phyloP scores from a whole-genome alignment of 2,113 vertebrate species.

The Zingel zingel region DNA sequence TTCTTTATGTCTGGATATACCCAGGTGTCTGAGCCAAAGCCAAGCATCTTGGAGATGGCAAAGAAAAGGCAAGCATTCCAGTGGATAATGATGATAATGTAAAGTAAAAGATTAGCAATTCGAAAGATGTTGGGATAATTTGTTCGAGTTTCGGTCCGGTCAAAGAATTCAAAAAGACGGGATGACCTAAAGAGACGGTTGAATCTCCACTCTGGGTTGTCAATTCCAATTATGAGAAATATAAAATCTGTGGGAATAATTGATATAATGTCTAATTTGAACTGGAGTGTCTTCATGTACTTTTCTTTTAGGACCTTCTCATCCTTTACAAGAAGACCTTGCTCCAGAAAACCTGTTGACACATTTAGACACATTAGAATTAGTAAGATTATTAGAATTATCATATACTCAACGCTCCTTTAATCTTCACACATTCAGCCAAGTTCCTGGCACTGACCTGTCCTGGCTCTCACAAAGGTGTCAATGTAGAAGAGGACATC shows the following conservation, averaged over 20 bases:
- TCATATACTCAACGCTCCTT: neutral
- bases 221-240: conserved; percentile 87
- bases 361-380: neutral
- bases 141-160: conserved; percentile 93
- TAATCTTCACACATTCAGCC: neutral
- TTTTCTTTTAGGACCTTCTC: conserved; percentile 85
- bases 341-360: conserved; percentile 93
- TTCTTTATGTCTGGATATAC: conserved; percentile 87
- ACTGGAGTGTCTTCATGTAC: conserved; percentile 88
- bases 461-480: conserved; percentile 88
- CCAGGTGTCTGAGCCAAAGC: conserved; percentile 92
- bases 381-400: neutral
- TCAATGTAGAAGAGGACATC: conserved; percentile 89
- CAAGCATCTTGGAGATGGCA: conserved; percentile 90
- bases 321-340: conserved; percentile 94
- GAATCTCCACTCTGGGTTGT: conserved; percentile 91
- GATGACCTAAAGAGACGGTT: conserved; percentile 88
- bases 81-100: conserved; percentile 94
- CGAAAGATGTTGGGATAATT: conserved; percentile 94
- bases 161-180: conserved; percentile 94
- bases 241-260: conserved; percentile 91
- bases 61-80: conserved; percentile 95
- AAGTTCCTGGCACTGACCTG: conserved; percentile 83
- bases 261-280: conserved; percentile 90
- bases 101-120: conserved; percentile 92